Evolutionary conservation across 1,140 invertebrate species (phyloP).

Genomic region (Parasteatoda tepidariorum): DNA sequence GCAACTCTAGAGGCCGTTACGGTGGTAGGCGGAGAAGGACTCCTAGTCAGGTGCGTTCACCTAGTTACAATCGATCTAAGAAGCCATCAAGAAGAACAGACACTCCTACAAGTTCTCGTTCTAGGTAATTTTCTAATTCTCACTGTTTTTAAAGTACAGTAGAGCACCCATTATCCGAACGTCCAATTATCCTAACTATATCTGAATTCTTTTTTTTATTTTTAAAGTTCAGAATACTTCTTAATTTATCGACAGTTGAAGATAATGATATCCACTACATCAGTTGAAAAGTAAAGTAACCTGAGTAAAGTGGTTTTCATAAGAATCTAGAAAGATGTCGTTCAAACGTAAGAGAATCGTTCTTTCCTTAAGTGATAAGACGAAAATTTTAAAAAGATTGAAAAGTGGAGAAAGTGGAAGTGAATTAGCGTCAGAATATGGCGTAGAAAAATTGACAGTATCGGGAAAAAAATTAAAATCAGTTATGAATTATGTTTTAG

Average conservation of each 20-base stretch:
- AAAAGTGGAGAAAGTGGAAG: too few relatives aligned
- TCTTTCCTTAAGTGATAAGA: too few relatives aligned
- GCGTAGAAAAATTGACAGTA: too few relatives aligned
- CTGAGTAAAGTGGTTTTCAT: too few relatives aligned
- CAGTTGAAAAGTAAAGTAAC: background rate
- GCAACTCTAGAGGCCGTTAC: slow-evolving; percentile 32
- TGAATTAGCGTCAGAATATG: too few relatives aligned
- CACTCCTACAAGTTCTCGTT: slow-evolving; percentile 44
- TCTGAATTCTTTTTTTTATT: background rate
- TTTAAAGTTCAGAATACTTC: background rate
- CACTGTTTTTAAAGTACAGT: background rate
- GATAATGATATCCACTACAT: background rate
- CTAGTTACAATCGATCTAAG: slow-evolving; percentile 44
- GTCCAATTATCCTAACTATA: background rate
- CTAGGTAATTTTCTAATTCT: slow-evolving; percentile 1
- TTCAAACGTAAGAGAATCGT: too few relatives aligned
- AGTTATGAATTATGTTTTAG: too few relatives aligned
- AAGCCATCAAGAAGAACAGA: slow-evolving; percentile 30
- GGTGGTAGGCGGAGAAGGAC: slow-evolving; percentile 24
- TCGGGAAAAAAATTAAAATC: too few relatives aligned
- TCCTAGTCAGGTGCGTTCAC: slow-evolving; percentile 45
- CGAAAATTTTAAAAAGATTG: background rate
- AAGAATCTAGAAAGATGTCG: too few relatives aligned
- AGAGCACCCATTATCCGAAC: too few relatives aligned
- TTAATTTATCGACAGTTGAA: background rate